Percentiles rank a stretch among this genome's conserved stretches.
phyloP scores from a whole-genome alignment of 2,113 vertebrate genomes.

The Austrofundulus limnaeus region DNA sequence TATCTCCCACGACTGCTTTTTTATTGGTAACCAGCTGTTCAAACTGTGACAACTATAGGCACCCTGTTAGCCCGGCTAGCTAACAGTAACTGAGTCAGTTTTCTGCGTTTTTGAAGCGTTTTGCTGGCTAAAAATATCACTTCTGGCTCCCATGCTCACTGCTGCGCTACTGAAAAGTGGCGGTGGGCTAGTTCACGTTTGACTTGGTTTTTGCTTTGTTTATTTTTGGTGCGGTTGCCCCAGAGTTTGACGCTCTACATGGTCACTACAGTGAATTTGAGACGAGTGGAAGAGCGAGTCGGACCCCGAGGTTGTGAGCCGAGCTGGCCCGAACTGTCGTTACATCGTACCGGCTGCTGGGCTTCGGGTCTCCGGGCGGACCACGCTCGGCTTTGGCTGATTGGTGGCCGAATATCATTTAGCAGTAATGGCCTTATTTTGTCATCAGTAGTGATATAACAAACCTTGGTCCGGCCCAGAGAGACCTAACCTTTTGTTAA shows the following conservation, averaged over 20 bases:
- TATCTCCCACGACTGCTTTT: background rate
- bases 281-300: slow-evolving; percentile 66
- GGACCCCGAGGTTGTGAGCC: slow-evolving; percentile 62
- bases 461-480: slow-evolving; percentile 28
- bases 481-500: slow-evolving; percentile 30
- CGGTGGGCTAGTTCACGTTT: slow-evolving; percentile 41
- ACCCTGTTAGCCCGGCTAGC: slow-evolving; percentile 30
- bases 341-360: slow-evolving; percentile 34
- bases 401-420: slow-evolving; percentile 41
- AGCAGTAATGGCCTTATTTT: slow-evolving; percentile 50
- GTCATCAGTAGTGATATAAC: slow-evolving; percentile 41
- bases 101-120: slow-evolving; percentile 34
- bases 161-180: slow-evolving; percentile 43
- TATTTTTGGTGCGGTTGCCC: slow-evolving; percentile 41
- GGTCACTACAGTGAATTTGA: slow-evolving; percentile 63
- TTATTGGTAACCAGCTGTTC: slow-evolving; percentile 2
- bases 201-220: slow-evolving; percentile 36
- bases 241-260: slow-evolving; percentile 67
- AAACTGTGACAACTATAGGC: slow-evolving; percentile 20
- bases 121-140: slow-evolving; percentile 69
- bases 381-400: slow-evolving; percentile 27
- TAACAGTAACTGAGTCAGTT: slow-evolving; percentile 24
- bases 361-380: slow-evolving; percentile 33
- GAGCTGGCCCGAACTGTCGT: slow-evolving; percentile 50
- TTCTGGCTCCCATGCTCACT: slow-evolving; percentile 7